phyloP scores from a whole-genome alignment of 2,797 vertebrate genomes.

The Esox lucius region DNA sequence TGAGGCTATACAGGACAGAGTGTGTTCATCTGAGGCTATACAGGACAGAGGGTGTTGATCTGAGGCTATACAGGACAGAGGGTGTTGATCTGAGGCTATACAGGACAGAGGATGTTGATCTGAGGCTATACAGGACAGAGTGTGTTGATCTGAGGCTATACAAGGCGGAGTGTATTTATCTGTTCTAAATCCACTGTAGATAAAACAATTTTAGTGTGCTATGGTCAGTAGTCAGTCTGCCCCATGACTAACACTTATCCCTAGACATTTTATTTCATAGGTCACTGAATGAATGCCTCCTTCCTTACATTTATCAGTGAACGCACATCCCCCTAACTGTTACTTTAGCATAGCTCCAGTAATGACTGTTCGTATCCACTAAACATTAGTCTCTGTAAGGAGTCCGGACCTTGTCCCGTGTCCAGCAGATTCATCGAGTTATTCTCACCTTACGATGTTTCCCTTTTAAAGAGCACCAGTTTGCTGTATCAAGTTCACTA shows the following conservation, averaged over 20 bases:
- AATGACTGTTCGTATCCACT: constrained; percentile 39
- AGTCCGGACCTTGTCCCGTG: constrained; percentile 7
- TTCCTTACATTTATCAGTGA: constrained; percentile 58
- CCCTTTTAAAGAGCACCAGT: constrained; percentile 36
- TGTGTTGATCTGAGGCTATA: too few relatives aligned
- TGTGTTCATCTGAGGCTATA: too few relatives aligned
- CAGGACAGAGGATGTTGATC: too few relatives aligned
- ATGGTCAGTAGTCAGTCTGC: constrained; percentile 19
- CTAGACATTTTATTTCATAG: constrained; percentile 28
- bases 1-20: too few relatives aligned
- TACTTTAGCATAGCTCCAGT: constrained; percentile 29
- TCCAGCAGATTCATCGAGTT: constrained; percentile 41
- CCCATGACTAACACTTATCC: constrained; percentile 13
- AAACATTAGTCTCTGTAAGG: constrained; percentile 9
- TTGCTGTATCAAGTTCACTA: background rate
- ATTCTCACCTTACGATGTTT: constrained; percentile 45
- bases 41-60: too few relatives aligned
- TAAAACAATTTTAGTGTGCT: too few relatives aligned
- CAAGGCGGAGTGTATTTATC: too few relatives aligned
- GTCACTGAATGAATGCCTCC: too few relatives aligned
- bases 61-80: too few relatives aligned
- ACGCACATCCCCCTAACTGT: constrained; percentile 49
- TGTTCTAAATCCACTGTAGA: too few relatives aligned
- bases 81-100: too few relatives aligned
- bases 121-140: too few relatives aligned